phyloP scores from a whole-genome alignment of 2,113 vertebrate genomes.

The Paracyprichromis sp. region DNA sequence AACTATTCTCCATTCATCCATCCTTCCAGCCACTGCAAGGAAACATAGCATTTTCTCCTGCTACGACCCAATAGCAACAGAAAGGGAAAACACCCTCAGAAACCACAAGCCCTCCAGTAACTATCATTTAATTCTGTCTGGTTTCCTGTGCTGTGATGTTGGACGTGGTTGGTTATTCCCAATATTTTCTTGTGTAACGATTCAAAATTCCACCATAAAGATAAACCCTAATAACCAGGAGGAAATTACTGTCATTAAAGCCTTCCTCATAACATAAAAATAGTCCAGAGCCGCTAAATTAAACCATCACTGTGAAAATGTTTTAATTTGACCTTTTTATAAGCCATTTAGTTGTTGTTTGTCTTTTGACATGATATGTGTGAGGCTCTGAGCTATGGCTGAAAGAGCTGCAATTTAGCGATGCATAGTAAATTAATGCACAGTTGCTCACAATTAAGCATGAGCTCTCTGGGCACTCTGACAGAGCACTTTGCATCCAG shows the following conservation, averaged over 20 bases:
- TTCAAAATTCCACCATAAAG: not conserved
- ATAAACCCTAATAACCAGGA: not conserved
- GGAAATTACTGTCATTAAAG: not conserved
- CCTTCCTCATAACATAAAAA: not conserved
- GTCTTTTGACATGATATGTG: not conserved
- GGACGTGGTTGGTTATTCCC: not conserved
- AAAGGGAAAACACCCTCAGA: constrained; percentile 14
- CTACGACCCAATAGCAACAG: constrained; percentile 6
- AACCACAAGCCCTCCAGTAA: constrained; percentile 2
- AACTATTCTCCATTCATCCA: not conserved
- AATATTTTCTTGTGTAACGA: not conserved
- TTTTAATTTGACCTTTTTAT: not conserved
- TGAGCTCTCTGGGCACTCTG: constrained; percentile 26
- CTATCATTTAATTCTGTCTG: not conserved
- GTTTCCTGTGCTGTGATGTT: not conserved
- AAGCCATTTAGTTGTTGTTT: constrained; percentile 1
- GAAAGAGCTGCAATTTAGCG: constrained; percentile 23
- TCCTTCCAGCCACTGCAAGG: not conserved
- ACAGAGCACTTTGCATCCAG: constrained; percentile 27
- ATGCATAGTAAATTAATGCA: constrained; percentile 35
- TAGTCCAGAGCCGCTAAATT: not conserved
- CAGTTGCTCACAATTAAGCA: constrained; percentile 52
- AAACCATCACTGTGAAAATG: not conserved
- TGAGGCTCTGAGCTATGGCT: constrained; percentile 10
- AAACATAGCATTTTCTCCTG: constrained; percentile 16